These are phyloP conservation scores for Sarcophaga variegata DNA, from an alignment of 2,888 invertebrate species.

Conservation along the genomic window DNA sequence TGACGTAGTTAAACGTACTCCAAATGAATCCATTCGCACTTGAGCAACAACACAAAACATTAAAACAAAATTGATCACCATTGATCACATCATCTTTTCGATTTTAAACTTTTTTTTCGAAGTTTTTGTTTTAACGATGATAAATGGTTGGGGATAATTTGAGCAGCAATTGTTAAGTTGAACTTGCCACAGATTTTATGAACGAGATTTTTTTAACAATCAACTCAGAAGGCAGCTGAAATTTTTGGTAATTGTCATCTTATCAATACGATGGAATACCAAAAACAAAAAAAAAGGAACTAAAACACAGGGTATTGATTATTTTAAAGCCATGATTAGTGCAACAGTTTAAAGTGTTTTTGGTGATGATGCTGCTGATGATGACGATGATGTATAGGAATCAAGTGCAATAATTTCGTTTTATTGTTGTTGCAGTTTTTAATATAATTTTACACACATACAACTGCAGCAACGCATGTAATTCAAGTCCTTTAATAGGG, in stretches of 20 bases:
- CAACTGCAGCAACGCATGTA: constrained; percentile 8
- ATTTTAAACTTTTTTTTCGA: constrained; percentile 4
- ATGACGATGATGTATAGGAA: constrained; percentile 39
- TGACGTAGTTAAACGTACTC: constrained; percentile 67
- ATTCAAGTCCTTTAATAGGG: constrained; percentile 60
- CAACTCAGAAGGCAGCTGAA: constrained; percentile 58
- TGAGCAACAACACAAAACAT: constrained; percentile 30
- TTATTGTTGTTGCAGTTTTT: constrained; percentile 9
- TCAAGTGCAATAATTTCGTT: constrained; percentile 47
- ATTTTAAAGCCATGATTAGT: constrained; percentile 66
- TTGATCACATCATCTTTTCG: constrained; percentile 27
- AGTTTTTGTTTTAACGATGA: constrained; percentile 30
- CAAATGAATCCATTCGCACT: constrained; percentile 69
- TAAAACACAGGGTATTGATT: constrained; percentile 62
- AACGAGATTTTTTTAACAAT: constrained; percentile 59
- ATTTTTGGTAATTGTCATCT: constrained; percentile 67
- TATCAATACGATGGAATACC: constrained; percentile 42
- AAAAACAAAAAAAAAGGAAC: not conserved
- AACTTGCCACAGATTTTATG: constrained; percentile 61
- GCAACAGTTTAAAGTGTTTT: constrained; percentile 58
- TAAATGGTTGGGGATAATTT: constrained; percentile 44
- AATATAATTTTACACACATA: constrained; percentile 16
- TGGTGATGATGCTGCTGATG: not conserved
- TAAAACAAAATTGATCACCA: constrained; percentile 27
- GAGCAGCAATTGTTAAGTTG: constrained; percentile 57